Percentiles rank a stretch among this genome's conserved stretches.
Conservation (phyloP, 2,888 invertebrate genomes). For the Gonocerus acuteangulatus region DNA sequence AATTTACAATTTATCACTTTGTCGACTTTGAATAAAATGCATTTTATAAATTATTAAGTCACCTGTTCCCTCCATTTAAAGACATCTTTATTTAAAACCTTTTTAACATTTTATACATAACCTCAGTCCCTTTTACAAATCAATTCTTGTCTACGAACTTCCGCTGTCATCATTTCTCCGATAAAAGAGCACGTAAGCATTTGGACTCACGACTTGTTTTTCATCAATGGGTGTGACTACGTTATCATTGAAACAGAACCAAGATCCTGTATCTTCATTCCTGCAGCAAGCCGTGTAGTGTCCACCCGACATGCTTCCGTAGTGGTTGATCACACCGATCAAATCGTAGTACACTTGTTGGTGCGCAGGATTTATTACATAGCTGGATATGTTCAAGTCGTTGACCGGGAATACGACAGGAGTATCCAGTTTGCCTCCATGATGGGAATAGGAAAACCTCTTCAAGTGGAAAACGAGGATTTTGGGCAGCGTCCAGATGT, state of each 20-base stretch:
- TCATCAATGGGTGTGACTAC: slow-evolving; percentile 43
- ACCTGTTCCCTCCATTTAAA: no score
- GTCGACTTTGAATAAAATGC: no score
- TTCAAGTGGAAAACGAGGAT: slow-evolving; percentile 53
- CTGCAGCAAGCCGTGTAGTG: slow-evolving; percentile 49
- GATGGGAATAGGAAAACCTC: slow-evolving; percentile 52
- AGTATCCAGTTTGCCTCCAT: slow-evolving; percentile 51
- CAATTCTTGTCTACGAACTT: no score
- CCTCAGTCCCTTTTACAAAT: no score
- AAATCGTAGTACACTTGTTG: slow-evolving; percentile 46
- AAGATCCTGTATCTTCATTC: slow-evolving; percentile 44
- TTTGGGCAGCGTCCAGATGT: slow-evolving; percentile 52
- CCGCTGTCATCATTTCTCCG: neutral
- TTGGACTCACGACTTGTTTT: neutral
- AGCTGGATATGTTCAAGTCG: slow-evolving; percentile 46
- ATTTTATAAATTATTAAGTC: no score
- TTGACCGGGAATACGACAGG: slow-evolving; percentile 44
- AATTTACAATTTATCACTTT: no score
- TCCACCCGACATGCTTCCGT: slow-evolving; percentile 47
- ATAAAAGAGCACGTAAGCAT: neutral
- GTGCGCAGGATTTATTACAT: slow-evolving; percentile 44
- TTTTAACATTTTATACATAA: no score
- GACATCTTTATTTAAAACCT: no score
- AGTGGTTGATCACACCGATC: slow-evolving; percentile 50
- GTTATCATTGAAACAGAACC: slow-evolving; percentile 50